Percentiles rank a stretch among this genome's conserved stretches.
Evolutionary conservation across 2,797 vertebrate species (phyloP).

Genomic region (Paramormyrops hopkinsi): DNA sequence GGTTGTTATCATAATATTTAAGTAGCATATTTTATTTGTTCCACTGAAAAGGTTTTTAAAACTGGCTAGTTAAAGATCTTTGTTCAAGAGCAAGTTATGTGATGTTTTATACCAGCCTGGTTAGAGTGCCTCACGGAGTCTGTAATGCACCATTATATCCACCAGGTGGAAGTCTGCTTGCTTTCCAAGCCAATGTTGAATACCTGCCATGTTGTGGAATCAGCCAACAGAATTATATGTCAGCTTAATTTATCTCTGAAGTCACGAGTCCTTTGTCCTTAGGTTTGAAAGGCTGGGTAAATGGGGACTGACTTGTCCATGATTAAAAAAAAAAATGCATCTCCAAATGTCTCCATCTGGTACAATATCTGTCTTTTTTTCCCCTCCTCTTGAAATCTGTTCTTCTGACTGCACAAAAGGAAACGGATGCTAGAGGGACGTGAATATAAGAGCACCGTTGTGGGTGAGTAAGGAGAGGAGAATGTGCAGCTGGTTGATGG

Average conservation of each 20-base stretch:
- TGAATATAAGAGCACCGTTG: background rate
- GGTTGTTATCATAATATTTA: constrained; percentile 65
- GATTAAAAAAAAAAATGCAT: background rate
- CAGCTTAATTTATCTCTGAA: background rate
- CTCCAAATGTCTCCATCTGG: background rate
- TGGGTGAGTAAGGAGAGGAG: constrained; percentile 6
- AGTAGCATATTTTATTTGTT: constrained; percentile 49
- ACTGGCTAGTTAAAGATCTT: constrained; percentile 44
- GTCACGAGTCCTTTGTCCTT: background rate
- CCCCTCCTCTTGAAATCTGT: background rate
- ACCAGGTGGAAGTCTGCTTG: constrained; percentile 17
- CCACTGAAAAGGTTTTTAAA: constrained; percentile 48
- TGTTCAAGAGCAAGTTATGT: constrained; percentile 54
- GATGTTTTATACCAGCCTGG: background rate
- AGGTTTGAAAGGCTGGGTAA: background rate
- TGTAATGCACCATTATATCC: constrained; percentile 6
- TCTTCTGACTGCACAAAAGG: background rate
- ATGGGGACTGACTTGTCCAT: background rate
- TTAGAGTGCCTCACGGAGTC: background rate
- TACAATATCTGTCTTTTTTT: background rate
- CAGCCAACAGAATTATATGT: background rate
- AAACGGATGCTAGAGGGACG: background rate
- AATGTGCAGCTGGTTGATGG: background rate
- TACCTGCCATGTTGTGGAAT: background rate
- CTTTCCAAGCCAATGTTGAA: background rate